Evolutionary conservation across 2,113 vertebrate genomes (phyloP).

Genomic region (Ibidorhyncha struthersii): DNA sequence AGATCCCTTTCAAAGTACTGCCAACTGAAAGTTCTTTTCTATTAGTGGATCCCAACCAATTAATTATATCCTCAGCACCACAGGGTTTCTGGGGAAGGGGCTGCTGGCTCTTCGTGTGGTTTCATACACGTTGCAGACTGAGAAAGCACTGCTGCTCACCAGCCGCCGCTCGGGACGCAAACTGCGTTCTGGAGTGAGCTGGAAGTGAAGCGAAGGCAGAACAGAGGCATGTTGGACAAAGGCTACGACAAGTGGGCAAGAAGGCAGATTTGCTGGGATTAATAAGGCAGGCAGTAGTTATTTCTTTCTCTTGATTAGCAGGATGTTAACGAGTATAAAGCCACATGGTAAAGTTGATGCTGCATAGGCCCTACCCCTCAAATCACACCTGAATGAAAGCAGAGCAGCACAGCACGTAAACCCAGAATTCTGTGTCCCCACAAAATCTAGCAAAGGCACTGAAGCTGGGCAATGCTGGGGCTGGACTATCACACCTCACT

Average conservation of each 20-base stretch:
- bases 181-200: background rate
- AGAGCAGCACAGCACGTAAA: background rate
- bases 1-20: background rate
- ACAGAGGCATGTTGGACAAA: background rate
- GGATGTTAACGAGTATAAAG: background rate
- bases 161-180: rapidly evolving
- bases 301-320: background rate
- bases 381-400: background rate
- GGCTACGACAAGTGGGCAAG: background rate
- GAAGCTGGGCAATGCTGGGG: background rate
- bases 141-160: background rate
- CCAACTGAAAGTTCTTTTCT: background rate
- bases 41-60: background rate
- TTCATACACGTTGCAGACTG: background rate
- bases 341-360: background rate
- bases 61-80: background rate
- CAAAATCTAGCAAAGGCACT: background rate
- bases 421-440: background rate
- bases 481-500: background rate
- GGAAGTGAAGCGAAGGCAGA: background rate
- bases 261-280: background rate
- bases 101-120: background rate
- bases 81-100: background rate
- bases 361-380: background rate
- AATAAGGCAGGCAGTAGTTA: background rate